Conservation (phyloP, 1,140 invertebrate genomes). For the Leptinotarsa texana region DNA sequence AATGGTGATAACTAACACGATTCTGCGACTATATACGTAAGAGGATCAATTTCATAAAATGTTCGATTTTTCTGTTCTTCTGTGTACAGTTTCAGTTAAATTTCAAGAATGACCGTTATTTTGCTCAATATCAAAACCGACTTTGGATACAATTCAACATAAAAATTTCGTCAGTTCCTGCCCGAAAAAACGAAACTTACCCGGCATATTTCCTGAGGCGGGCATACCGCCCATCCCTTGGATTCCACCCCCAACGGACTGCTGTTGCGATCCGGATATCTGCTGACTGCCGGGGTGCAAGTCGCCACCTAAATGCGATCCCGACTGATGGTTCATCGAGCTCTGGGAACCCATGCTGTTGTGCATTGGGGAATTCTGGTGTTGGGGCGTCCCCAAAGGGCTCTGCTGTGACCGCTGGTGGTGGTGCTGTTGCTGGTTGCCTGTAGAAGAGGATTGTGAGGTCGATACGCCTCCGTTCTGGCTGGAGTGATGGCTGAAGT, state of each 20-base stretch:
- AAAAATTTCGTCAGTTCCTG: too few species aligned
- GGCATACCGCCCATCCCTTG: slow-evolving; percentile 26
- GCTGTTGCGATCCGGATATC: slow-evolving; percentile 40
- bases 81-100: too few species aligned
- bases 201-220: slow-evolving; percentile 7
- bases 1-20: too few species aligned
- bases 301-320: slow-evolving; percentile 4
- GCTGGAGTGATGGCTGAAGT: slow-evolving; percentile 65
- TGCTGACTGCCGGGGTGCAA: slow-evolving; percentile 45
- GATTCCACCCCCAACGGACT: slow-evolving; percentile 31
- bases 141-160: too few species aligned
- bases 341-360: slow-evolving; percentile 24
- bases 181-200: neutral
- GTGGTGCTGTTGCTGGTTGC: slow-evolving; percentile 45
- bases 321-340: slow-evolving; percentile 6
- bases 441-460: slow-evolving; percentile 45
- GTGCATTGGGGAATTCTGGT: slow-evolving; percentile 31
- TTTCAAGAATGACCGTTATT: too few species aligned
- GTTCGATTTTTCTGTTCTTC: too few species aligned
- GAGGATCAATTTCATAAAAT: too few species aligned
- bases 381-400: slow-evolving; percentile 31
- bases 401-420: slow-evolving; percentile 28
- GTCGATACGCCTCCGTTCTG: slow-evolving; percentile 49
- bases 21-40: too few species aligned
- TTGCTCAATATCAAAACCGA: too few species aligned